phyloP scores from a whole-genome alignment of 2,797 vertebrate genomes.

The Thalassophryne amazonica region DNA sequence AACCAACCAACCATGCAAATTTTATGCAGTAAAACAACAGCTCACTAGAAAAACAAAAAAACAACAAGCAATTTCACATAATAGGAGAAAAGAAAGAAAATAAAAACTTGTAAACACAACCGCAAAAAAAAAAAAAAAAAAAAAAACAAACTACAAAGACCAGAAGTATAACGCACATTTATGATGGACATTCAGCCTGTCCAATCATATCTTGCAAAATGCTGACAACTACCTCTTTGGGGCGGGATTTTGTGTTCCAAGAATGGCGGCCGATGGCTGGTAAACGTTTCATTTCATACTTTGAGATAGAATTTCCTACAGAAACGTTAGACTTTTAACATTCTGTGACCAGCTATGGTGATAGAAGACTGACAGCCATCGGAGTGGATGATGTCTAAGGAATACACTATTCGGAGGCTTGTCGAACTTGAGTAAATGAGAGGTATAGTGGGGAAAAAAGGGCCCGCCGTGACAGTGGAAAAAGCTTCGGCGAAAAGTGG shows the following conservation, averaged over 20 bases:
- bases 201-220: constrained; percentile 58
- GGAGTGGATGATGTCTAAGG: constrained; percentile 12
- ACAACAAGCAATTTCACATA: too few relatives aligned
- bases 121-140: too few relatives aligned
- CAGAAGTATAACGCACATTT: background rate
- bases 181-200: constrained; percentile 48
- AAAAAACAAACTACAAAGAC: constrained; percentile 50
- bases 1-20: too few relatives aligned
- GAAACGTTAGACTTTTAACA: background rate
- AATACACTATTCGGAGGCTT: constrained; percentile 41
- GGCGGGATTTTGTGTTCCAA: constrained; percentile 66
- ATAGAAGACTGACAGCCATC: background rate
- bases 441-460: constrained; percentile 76
- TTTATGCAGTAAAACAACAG: too few relatives aligned
- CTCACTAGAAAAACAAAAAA: too few relatives aligned
- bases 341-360: background rate
- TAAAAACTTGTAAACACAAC: too few relatives aligned
- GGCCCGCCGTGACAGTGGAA: constrained; percentile 64
- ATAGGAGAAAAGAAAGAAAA: too few relatives aligned
- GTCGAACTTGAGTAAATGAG: constrained; percentile 70
- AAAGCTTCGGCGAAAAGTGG: constrained; percentile 81
- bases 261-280: constrained; percentile 67
- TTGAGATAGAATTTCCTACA: constrained; percentile 37
- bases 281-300: constrained; percentile 65
- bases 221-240: constrained; percentile 44